A percentile compares a stretch with the other conserved stretches of the same genome.
Conservation (phyloP, 2,888 invertebrate genomes). For the Elegia similella region DNA sequence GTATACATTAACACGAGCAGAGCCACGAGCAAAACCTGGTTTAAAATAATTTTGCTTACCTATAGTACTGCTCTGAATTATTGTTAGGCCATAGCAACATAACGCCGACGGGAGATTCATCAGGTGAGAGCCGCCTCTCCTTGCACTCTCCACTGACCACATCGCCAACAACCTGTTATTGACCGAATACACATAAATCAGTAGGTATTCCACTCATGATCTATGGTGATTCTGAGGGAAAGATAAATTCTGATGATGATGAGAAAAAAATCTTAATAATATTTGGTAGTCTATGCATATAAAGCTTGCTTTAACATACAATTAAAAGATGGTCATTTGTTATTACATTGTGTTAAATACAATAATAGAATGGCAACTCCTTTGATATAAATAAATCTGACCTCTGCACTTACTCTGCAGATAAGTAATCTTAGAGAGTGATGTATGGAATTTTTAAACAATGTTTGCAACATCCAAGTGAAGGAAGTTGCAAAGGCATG, state of each 20-base stretch:
- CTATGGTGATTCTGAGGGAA: too few relatives aligned
- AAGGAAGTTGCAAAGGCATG: constrained; percentile 41
- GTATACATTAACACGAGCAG: neutral
- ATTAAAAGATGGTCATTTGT: too few relatives aligned
- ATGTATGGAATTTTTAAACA: constrained; percentile 10
- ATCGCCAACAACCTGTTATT: constrained; percentile 88
- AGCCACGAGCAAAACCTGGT: neutral
- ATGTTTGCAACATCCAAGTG: constrained; percentile 13
- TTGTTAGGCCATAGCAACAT: constrained; percentile 91
- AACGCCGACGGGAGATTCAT: constrained; percentile 90
- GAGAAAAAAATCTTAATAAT: too few relatives aligned
- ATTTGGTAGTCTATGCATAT: too few relatives aligned
- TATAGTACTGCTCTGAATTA: constrained; percentile 80
- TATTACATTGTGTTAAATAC: neutral
- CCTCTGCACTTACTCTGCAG: constrained; percentile 17
- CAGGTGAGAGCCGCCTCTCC: constrained; percentile 91
- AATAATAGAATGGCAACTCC: neutral
- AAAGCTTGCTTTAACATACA: too few relatives aligned
- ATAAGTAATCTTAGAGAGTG: constrained; percentile 14
- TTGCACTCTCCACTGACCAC: constrained; percentile 95
- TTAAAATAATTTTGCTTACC: constrained; percentile 40
- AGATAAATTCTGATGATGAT: too few relatives aligned
- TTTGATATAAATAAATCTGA: neutral
- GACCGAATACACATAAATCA: neutral
- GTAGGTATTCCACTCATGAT: too few relatives aligned